Conservation (phyloP, 30 jellyfish, hydroid and myxozoan species). For the Cassiopea andromeda region DNA sequence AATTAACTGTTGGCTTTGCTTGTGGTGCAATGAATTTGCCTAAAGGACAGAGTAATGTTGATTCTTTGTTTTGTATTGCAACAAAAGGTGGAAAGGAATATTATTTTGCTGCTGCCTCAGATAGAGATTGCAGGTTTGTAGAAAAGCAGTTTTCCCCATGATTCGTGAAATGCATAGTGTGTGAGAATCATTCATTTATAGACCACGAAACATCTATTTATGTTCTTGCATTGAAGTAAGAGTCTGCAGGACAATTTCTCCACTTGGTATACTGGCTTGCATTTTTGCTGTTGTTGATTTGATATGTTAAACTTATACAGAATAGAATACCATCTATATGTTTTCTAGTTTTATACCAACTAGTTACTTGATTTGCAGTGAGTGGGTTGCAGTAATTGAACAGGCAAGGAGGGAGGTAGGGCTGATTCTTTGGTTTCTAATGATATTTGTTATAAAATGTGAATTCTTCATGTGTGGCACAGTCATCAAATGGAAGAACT, state of each 20-base stretch:
- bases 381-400: conserved; percentile 88
- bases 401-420: conserved; percentile 83
- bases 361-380: conserved; percentile 47
- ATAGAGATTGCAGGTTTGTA: conserved; percentile 86
- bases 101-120: conserved; percentile 82
- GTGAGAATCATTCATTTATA: background rate
- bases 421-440: background rate
- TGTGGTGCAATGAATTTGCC: conserved; percentile 92
- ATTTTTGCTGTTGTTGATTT: too few relatives aligned
- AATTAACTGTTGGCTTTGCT: conserved; percentile 84
- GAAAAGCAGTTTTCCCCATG: background rate
- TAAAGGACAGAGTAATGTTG: conserved; percentile 83
- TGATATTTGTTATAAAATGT: background rate
- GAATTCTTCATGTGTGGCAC: too few relatives aligned
- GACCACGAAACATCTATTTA: too few relatives aligned
- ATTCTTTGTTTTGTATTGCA: conserved; percentile 81
- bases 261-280: too few relatives aligned
- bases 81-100: conserved; percentile 66
- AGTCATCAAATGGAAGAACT: too few relatives aligned
- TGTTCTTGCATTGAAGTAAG: too few relatives aligned
- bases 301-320: too few relatives aligned
- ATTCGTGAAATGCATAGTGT: background rate
- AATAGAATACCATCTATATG: background rate
- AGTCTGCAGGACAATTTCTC: too few relatives aligned
- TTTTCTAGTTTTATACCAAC: background rate